Conservation (phyloP, 2,888 invertebrate genomes). For the Eupsilia transversa region DNA sequence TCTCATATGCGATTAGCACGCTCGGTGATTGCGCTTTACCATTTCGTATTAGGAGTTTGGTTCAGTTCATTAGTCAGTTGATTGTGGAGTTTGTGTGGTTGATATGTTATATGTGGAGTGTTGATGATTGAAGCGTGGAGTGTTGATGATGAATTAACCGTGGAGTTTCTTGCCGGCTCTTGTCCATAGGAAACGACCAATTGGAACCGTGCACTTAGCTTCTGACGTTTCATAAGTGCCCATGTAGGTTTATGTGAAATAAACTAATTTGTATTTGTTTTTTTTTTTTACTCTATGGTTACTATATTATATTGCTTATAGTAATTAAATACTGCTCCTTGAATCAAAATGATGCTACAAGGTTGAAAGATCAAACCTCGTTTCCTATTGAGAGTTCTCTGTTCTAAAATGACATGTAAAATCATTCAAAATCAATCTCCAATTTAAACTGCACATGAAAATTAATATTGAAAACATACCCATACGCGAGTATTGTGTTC, state of each 20-base stretch:
- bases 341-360: not conserved
- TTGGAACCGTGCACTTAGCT: too few relatives aligned
- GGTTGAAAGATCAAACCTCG: not conserved
- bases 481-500: conserved; percentile 22
- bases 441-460: conserved; percentile 8
- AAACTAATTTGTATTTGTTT: too few relatives aligned
- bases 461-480: conserved; percentile 19
- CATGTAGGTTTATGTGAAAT: too few relatives aligned
- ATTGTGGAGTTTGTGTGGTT: conserved; percentile 11
- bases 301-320: not conserved
- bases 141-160: too few relatives aligned
- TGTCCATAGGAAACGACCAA: too few relatives aligned
- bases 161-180: too few relatives aligned
- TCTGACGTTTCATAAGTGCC: too few relatives aligned
- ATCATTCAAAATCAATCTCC: not conserved
- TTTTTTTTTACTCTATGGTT: too few relatives aligned
- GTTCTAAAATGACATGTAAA: not conserved
- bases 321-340: not conserved
- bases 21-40: conserved; percentile 50
- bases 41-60: conserved; percentile 39
- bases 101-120: not conserved
- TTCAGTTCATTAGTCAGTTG: conserved; percentile 37
- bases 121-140: not conserved
- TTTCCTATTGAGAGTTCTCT: not conserved
- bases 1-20: conserved; percentile 54